Percentiles rank a stretch among this genome's conserved stretches.
phyloP scores from a whole-genome alignment of 1,140 invertebrate genomes.

The Anoplolepis gracilipes region DNA sequence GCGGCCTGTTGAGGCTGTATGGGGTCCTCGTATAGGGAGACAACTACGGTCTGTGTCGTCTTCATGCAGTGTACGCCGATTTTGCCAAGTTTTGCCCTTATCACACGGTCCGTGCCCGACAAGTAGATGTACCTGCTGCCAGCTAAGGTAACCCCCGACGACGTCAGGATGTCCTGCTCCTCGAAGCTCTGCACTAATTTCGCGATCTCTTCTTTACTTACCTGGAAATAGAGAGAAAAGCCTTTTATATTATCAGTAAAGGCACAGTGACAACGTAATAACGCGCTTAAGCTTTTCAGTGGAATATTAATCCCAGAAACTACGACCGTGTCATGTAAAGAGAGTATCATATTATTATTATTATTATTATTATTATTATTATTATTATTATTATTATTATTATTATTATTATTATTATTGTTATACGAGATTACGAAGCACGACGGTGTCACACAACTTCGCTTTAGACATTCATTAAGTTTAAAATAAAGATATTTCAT shows the following conservation, averaged over 20 bases:
- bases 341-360: neutral
- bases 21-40: slow-evolving; percentile 97
- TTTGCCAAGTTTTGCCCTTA: slow-evolving; percentile 96
- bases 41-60: slow-evolving; percentile 96
- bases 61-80: slow-evolving; percentile 97
- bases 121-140: slow-evolving; percentile 97
- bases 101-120: slow-evolving; percentile 95
- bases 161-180: slow-evolving; percentile 93
- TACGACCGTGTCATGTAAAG: too few relatives aligned
- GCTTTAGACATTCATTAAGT: neutral
- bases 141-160: slow-evolving; percentile 94
- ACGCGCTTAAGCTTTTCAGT: neutral
- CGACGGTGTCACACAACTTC: neutral
- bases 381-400: too few relatives aligned
- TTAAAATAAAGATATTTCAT: neutral
- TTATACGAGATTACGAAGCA: neutral
- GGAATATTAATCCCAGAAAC: neutral
- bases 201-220: slow-evolving; percentile 94
- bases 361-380: too few relatives aligned
- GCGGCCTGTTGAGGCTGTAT: slow-evolving; percentile 97
- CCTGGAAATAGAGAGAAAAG: slow-evolving; percentile 86
- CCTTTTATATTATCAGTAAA: neutral
- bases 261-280: neutral
- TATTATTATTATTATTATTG: too few relatives aligned
- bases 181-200: slow-evolving; percentile 95